These are phyloP conservation scores for Acrossocheilus wenchowensis DNA, from an alignment of 2,797 vertebrate species.

Conservation along the genomic window DNA sequence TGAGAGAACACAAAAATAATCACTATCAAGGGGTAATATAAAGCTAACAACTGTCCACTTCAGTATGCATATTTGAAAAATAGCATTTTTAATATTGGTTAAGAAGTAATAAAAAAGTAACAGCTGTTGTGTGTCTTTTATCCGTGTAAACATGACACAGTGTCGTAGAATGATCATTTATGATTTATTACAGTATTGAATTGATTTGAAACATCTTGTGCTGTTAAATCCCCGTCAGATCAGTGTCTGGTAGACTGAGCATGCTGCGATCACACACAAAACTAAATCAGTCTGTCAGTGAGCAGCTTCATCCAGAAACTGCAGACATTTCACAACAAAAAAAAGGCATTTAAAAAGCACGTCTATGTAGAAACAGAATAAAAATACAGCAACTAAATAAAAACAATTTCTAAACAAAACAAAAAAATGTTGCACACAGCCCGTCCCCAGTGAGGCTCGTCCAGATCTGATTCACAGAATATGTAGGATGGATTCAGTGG, in stretches of 20 bases:
- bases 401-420: not conserved
- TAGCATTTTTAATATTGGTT: not conserved
- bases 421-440: not conserved
- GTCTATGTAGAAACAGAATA: constrained; percentile 3
- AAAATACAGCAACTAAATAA: not conserved
- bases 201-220: constrained; percentile 54
- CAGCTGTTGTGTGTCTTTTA: not conserved
- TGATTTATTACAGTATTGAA: constrained; percentile 42
- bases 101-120: not conserved
- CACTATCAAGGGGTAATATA: no score
- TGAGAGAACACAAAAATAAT: not conserved
- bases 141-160: not conserved
- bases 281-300: not conserved
- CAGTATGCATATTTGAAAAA: not conserved
- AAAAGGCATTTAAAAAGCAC: not conserved
- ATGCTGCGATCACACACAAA: constrained; percentile 57
- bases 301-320: not conserved
- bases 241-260: constrained; percentile 54
- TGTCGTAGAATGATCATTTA: not conserved
- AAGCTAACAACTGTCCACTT: no score
- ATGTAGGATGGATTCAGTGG: not conserved
- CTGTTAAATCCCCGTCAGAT: constrained; percentile 43
- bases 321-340: not conserved
- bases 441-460: not conserved
- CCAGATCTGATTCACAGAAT: not conserved